Evolutionary conservation across 2,797 vertebrate genomes (phyloP), one percentile per base, ranked within the genome.

Genomic region (Sorex maritimensis): DNA sequence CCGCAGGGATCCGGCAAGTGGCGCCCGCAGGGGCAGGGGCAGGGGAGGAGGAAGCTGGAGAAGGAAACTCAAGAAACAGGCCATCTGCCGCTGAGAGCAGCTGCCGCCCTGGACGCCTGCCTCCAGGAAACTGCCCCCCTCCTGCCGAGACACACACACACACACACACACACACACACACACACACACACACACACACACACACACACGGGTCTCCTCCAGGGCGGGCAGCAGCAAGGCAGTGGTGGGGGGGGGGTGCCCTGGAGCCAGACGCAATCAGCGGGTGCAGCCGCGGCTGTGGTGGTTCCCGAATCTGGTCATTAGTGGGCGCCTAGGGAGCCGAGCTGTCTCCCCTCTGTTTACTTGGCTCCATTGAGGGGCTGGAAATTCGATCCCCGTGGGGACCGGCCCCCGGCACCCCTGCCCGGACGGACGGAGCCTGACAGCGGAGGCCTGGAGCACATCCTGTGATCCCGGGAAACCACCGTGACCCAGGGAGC

Each of bases 271-370:
- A 91, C 21, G 2, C 87, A 94, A 91, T 96, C 94, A 94, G 89
- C 58, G 89, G 41, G 80, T 85, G 93, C 92, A 81, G 95, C 92
- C 61, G 46, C 52, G 21, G 91, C 95, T 88, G 91, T 17, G 34
- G 91, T 28, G 87, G 89, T 92, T 90, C 80, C 10, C 93, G 96
- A 94, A 97, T 94, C 96, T 94, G 90, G 82, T 97, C 52, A 95
- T 97, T 97, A 96, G 97, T 67, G 97, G 97, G 96, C 88, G 93
- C 90, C 11, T 49, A 90, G 86, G 96, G 94, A 97, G 94, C 90
- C 96, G 7, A 0, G 9, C 91, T 96, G 96, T 97, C 96, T 94
- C 90, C 82, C 80, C 91, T 90, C 84, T 97, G 95, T 97, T 97
- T 97, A 97, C 93, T 94, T 93, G 95, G 95, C 96, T 95, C 96